These are phyloP conservation scores for Centropyge bicolor DNA, from an alignment of 2,797 vertebrate genomes.

Conservation along the genomic window DNA sequence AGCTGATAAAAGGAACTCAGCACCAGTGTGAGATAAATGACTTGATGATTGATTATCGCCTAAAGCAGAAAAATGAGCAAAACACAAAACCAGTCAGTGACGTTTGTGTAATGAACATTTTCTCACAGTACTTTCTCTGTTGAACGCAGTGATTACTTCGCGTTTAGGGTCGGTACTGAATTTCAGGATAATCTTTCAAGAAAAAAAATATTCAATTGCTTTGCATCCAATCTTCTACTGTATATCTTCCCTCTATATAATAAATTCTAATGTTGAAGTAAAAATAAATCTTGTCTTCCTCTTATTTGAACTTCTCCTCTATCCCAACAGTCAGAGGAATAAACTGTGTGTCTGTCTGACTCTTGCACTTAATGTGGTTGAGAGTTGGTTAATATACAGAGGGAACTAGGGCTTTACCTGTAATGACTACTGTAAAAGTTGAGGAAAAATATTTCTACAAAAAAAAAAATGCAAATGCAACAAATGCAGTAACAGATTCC, in stretches of 20 bases:
- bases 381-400: neutral
- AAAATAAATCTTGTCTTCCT: neutral
- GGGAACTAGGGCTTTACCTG: neutral
- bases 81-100: conserved; percentile 70
- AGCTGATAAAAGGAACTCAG: conserved; percentile 76
- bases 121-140: conserved; percentile 68
- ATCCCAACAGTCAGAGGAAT: neutral
- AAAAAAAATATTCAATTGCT: neutral
- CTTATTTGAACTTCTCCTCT: conserved; percentile 3
- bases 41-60: conserved; percentile 79
- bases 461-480: neutral
- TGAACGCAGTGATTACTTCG: conserved; percentile 23
- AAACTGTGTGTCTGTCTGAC: too few species aligned
- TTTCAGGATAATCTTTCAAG: conserved; percentile 34
- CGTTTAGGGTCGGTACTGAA: conserved; percentile 16
- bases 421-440: neutral
- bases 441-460: neutral
- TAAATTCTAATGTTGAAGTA: neutral
- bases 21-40: conserved; percentile 74
- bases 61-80: conserved; percentile 72
- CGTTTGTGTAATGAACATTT: conserved; percentile 71
- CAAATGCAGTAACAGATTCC: conserved; percentile 10
- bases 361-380: neutral
- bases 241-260: neutral
- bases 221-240: neutral